Conservation (phyloP, 2,113 vertebrate species). For the Illadopsis cleaveri region DNA sequence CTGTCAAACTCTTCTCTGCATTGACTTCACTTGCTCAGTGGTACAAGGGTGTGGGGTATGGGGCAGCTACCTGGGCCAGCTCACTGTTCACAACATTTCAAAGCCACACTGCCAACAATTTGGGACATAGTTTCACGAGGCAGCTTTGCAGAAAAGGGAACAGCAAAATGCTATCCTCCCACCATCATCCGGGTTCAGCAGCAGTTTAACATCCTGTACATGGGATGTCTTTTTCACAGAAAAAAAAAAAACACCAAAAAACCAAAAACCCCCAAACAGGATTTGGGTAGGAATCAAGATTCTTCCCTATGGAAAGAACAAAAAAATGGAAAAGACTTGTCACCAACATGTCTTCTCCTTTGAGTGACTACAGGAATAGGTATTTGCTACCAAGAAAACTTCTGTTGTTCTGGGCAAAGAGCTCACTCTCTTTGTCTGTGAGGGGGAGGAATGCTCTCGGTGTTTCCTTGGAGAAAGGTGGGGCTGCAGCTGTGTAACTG, state of each 20-base stretch:
- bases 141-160: neutral
- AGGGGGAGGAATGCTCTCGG: neutral
- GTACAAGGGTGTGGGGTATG: neutral
- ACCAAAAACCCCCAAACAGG: fast-evolving
- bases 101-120: neutral
- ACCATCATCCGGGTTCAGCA: neutral
- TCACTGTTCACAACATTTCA: fast-evolving
- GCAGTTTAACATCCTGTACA: neutral
- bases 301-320: neutral
- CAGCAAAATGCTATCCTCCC: neutral
- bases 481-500: neutral
- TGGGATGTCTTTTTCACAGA: neutral
- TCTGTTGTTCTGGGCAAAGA: conserved; percentile 17
- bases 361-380: neutral
- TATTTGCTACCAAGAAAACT: conserved; percentile 4
- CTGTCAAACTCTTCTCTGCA: neutral
- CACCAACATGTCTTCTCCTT: neutral
- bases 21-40: neutral
- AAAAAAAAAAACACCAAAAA: fast-evolving
- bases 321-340: neutral
- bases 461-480: neutral
- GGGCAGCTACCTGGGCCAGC: neutral
- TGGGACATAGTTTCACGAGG: neutral
- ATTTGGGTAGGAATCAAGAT: neutral
- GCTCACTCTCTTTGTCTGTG: neutral